Base-by-base conservation (phyloP, 1,140 invertebrate species). In the Elymnias hypermnestra region DNA sequence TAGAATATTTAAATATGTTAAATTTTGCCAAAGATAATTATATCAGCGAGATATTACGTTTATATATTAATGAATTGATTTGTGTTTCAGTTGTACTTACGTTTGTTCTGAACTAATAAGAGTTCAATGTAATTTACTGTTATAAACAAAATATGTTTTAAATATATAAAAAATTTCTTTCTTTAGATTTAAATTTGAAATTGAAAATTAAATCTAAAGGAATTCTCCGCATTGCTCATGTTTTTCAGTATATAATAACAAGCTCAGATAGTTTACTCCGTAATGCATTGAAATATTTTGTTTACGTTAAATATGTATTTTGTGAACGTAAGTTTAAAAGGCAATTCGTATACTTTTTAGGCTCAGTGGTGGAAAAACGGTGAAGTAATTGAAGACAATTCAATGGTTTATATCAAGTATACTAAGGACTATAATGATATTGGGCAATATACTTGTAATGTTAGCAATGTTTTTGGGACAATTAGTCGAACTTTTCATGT, bases 401-500 rank as follows among this genome's bases (percentile, higher is more conserved):
- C 38, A 10, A 45, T 47, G 42, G 12, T 7, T 31, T 28, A 55
- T n/a, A 22, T 23, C 6, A 26, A 63, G 7, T 18, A 26, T 5
- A n/a, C n/a, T n/a, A 65, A 67, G 60, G 45, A 13, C 25, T 3
- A n/a, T 5, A 35, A 33, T n/a, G 37, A 58, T 19, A 44, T 54
- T 13, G 71, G 68, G 23, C 36, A 31, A 5, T 77, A 67, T 15
- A 44, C 29, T 1, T 77, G 73, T 35, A 36, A 48, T 15, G 57
- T 72, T 1, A 48, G 18, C n/a, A 77, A 77, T 37, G 29, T 31
- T 2, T 63, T 53, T 37, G 73, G 71, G 6, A 52, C 14, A 21
- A 68, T 70, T 2, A 47, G 25, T 5, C 52, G 71, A 2, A 55
- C 46, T 3, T 74, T 66, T 33, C 23, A 46, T 1, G 49, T 76